Evolutionary conservation across 2,888 invertebrate genomes (phyloP).

Genomic region (Idaea aversata): DNA sequence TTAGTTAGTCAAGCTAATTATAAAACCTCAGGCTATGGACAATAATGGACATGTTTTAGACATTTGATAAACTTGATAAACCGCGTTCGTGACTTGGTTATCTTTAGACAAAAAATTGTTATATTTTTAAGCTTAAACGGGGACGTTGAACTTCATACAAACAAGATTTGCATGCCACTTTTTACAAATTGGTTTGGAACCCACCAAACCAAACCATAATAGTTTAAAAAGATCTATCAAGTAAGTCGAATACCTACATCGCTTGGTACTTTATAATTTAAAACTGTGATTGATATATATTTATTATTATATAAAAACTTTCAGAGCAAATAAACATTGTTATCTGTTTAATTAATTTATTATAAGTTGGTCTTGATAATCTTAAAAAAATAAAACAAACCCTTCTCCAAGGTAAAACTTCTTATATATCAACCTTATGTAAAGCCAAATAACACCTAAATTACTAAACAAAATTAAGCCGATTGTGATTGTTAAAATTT

Average conservation of each 20-base stretch:
- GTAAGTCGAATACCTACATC: no score
- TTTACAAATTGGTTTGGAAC: not conserved
- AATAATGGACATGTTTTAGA: slow-evolving; percentile 12
- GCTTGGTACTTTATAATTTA: no score
- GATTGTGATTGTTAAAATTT: not conserved
- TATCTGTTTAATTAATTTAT: no score
- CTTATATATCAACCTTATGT: no score
- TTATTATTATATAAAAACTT: no score
- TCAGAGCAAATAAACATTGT: no score
- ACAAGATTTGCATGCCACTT: not conserved
- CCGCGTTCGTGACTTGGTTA: slow-evolving; percentile 19
- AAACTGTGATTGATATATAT: no score
- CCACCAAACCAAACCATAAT: no score
- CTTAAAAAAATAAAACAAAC: no score
- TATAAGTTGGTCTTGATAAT: no score
- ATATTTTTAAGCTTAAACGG: slow-evolving; percentile 17
- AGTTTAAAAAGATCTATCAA: no score
- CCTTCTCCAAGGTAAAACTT: no score
- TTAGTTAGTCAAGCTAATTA: not conserved
- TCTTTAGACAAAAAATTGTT: slow-evolving; percentile 19
- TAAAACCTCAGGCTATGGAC: slow-evolving; percentile 4
- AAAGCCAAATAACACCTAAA: not conserved
- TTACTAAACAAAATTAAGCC: not conserved
- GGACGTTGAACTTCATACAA: slow-evolving; percentile 16
- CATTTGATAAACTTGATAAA: slow-evolving; percentile 20